Percentiles rank a stretch among this genome's conserved stretches.
Conservation (phyloP, 2,797 vertebrate genomes). For the Catamblyrhynchus diadema region DNA sequence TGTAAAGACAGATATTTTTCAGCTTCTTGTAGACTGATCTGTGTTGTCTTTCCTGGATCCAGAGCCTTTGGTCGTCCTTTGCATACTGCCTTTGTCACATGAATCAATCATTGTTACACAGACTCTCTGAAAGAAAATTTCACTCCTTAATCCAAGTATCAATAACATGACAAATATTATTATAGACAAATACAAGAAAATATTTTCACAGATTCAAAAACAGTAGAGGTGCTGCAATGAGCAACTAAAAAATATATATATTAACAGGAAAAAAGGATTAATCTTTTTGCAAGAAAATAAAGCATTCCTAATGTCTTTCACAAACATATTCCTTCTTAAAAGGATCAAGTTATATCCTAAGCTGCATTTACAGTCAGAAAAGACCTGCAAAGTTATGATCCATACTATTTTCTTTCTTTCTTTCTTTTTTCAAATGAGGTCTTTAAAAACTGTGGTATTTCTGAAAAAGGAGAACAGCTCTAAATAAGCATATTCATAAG, state of each 20-base stretch:
- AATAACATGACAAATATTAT: background rate
- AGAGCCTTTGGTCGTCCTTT: background rate
- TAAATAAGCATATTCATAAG: background rate
- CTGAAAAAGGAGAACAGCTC: background rate
- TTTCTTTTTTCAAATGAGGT: background rate
- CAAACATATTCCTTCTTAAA: background rate
- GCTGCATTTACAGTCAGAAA: background rate
- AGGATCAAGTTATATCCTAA: background rate
- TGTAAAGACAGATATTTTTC: background rate
- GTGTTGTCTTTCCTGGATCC: background rate
- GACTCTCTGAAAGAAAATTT: background rate
- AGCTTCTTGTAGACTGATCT: background rate
- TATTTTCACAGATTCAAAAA: background rate
- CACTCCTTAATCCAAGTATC: background rate
- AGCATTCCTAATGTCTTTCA: background rate
- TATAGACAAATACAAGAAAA: background rate
- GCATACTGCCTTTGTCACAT: background rate
- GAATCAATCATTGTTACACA: background rate
- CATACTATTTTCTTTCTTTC: background rate
- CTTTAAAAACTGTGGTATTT: background rate
- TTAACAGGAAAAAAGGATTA: background rate
- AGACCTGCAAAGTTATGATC: background rate
- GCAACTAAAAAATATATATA: background rate
- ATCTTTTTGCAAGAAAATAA: background rate
- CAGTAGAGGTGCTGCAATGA: background rate